These are phyloP conservation scores for Tringa solitaria DNA, from an alignment of 2,113 vertebrate species.

Conservation along the genomic window DNA sequence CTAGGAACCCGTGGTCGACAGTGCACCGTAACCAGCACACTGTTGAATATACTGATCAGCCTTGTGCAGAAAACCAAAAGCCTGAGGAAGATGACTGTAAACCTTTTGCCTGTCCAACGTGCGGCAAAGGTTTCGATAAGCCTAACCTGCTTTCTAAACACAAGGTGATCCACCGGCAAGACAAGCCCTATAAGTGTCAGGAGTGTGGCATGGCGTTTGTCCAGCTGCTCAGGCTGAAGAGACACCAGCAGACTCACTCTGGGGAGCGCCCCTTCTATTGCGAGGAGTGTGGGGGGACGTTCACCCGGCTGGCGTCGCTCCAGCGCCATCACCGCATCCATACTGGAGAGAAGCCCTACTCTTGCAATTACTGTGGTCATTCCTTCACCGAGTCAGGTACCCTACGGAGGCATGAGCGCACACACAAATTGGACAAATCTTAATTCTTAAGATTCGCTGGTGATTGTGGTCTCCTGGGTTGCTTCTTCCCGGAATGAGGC, in stretches of 20 bases:
- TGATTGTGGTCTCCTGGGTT: not conserved
- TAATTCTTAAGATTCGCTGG: not conserved
- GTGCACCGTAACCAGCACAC: not conserved
- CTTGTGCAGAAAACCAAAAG: not conserved
- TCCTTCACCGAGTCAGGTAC: conserved; percentile 33
- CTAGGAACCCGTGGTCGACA: conserved; percentile 23
- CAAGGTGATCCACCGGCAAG: conserved; percentile 47
- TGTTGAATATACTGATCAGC: not conserved
- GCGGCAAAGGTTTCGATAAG: conserved; percentile 25
- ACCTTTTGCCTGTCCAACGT: not conserved
- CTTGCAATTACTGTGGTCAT: not conserved
- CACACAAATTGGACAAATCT: not conserved
- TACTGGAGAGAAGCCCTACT: conserved; percentile 51
- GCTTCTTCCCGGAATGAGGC: not conserved
- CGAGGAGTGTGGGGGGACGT: conserved; percentile 2
- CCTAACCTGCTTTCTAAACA: conserved; percentile 62
- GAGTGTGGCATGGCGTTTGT: conserved; percentile 48
- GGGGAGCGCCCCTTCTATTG: conserved; percentile 28
- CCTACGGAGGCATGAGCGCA: conserved; percentile 21
- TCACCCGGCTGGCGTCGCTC: conserved; percentile 3
- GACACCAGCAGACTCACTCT: conserved; percentile 42
- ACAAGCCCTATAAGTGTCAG: conserved; percentile 60
- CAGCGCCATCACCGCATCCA: conserved; percentile 43
- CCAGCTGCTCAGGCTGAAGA: conserved; percentile 58
- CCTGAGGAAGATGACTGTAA: not conserved